Evolutionary conservation across 2,113 vertebrate species (phyloP).

Genomic region (Castor canadensis): DNA sequence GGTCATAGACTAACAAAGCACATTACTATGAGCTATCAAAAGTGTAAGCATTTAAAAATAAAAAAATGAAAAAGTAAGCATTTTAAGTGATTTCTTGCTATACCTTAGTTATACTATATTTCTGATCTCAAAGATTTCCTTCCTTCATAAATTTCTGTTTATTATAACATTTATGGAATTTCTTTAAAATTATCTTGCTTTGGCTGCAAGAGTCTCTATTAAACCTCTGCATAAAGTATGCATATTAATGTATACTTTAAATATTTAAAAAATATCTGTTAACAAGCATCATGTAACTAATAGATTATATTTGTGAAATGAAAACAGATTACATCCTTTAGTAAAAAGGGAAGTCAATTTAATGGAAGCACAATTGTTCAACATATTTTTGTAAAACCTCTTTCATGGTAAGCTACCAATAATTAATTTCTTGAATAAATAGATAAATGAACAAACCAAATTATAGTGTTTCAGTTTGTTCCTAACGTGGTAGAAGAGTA

Average conservation of each 20-base stretch:
- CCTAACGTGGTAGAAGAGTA: background rate
- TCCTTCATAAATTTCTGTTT: background rate
- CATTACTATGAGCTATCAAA: background rate
- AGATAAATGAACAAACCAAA: background rate
- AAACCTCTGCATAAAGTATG: background rate
- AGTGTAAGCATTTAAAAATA: conserved; percentile 15
- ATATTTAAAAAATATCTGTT: background rate
- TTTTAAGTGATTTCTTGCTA: conserved; percentile 1
- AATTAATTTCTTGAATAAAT: background rate
- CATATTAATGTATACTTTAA: background rate
- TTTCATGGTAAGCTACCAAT: background rate
- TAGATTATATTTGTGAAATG: background rate
- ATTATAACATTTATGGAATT: background rate
- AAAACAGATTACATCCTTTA: background rate
- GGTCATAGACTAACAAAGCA: background rate
- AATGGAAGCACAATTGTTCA: background rate
- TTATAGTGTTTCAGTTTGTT: background rate
- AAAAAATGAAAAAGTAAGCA: too few relatives aligned
- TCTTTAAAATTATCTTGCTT: conserved; percentile 13
- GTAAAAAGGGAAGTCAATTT: background rate
- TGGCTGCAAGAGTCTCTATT: background rate
- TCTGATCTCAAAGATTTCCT: conserved; percentile 4
- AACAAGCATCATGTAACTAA: background rate
- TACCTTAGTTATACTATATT: conserved; percentile 29
- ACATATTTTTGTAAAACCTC: conserved; percentile 13